Evolutionary conservation across 2,113 vertebrate species (phyloP), one percentile per base, ranked within the genome.

Genomic region (Felis catus): DNA sequence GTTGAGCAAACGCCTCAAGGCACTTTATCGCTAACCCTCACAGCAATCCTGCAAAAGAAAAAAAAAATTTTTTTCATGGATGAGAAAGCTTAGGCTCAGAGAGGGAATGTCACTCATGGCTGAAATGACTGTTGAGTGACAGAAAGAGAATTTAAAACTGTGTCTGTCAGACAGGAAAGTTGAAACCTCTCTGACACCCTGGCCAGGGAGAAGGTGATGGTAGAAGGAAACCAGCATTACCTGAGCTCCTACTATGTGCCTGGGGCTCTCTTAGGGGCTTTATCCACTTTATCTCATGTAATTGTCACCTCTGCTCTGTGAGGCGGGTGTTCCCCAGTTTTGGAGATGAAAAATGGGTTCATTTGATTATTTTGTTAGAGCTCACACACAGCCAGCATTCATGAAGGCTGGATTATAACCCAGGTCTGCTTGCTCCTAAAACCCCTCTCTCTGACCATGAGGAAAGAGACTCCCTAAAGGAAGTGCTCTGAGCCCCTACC

Each of bases 101-200:
- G n/a, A 74, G 78, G 36, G 10, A 19, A 8, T 85, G 58, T 74
- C 29, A 31, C 13, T 18, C 23, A 19, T 4, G 29, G 71, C 70
- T 6, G 14, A 3, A 29, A 80, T 45, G 18, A 18, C 53, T 63
- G 14, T 66, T 79, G 41, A 84, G 12, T 65, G 70, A n/a, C 27
- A 78, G 71, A 19, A 39, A 91, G 36, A 78, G 82, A 78, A 25
- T n/a, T 48, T 76, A 39, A 87, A 53, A 51, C 58, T 29, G 12
- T 11, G 2, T 19, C 12, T 79, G 45, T 45, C 12, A 15, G 27
- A 31, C 18, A 13, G 1, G 45, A 66, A 89, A 51, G 48, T 23
- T 1, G 4, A 81, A 73, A 27, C 63, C 14, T 13, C 1, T 5
- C 0, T 2, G 19, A 27, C 70, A 1, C 33, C 1, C 15, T 61